phyloP scores from a whole-genome alignment of 2,888 invertebrate species.

The Taphrorychus bicolor region DNA sequence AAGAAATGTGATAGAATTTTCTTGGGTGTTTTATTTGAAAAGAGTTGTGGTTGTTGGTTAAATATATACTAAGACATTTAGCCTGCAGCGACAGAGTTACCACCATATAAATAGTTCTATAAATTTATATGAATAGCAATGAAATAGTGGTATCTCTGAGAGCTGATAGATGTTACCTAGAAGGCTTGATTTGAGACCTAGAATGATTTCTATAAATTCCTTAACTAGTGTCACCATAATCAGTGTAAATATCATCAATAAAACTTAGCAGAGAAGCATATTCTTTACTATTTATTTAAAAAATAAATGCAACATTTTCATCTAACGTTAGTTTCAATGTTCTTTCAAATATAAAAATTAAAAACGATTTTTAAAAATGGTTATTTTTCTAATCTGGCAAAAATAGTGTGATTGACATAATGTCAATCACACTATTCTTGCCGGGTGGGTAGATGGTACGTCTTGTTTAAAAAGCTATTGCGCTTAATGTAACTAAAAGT shows the following conservation, averaged over 20 bases:
- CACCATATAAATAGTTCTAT: too few species aligned
- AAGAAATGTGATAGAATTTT: too few species aligned
- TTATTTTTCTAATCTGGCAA: neutral
- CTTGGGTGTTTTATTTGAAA: too few species aligned
- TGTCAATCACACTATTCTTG: neutral
- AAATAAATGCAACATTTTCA: constrained; percentile 1
- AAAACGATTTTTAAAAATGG: neutral
- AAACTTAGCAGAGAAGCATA: neutral
- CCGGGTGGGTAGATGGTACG: neutral
- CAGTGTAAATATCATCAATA: neutral
- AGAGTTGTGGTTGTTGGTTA: too few species aligned
- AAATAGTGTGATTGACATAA: neutral
- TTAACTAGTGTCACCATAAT: constrained; percentile 5
- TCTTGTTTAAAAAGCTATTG: neutral
- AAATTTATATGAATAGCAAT: too few species aligned
- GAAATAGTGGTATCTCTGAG: too few species aligned
- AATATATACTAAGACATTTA: too few species aligned
- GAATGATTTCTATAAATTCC: neutral
- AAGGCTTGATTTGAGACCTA: too few species aligned
- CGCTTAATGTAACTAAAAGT: neutral
- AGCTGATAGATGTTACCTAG: too few species aligned
- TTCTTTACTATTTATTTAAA: neutral
- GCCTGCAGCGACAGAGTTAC: too few species aligned
- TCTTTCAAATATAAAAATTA: neutral
- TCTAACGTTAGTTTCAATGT: neutral